Evolutionary conservation across 2,888 invertebrate genomes (phyloP), one percentile per base, ranked within the genome.

Genomic region (Saturnia pavonia): DNA sequence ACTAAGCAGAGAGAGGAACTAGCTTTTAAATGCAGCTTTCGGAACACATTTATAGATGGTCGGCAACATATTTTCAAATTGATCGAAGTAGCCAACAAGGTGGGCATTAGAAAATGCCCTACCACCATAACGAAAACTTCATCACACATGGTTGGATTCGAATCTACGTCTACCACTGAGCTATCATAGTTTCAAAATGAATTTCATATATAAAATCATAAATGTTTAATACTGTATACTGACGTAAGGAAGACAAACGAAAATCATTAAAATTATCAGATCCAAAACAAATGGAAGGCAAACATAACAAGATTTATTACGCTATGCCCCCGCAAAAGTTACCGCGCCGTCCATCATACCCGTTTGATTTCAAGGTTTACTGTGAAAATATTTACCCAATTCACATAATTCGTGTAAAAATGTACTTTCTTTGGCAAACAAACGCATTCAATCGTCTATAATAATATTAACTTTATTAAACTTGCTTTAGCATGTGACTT

Each of bases 191-290:
- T 34, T 34, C 34, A 34, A 34, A 34, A 34, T 6, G n/a, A n/a
- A n/a, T 6, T 34, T 34, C 6, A 34, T 6, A 34, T 34, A 34
- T 4, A 34, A 34, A 34, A 34, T 6, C 34, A 22, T 22, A 22
- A 11, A 54, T 1, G 11, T 11, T 22, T 22, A 1, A 54, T 60
- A 27, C 14, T 14, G 14, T 6, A 14, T 25, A 27, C 25, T 14
- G 27, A 60, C 14, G 12, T 60, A 14, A 60, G 16, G 34, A 54
- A 4, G 25, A 42, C 54, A 54, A 42, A 42, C 66, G 16, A 25
- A 66, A 54, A 27, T 27, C 54, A 70, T 70, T 70, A 67, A 25
- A 78, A 81, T 80, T 82, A 88, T 87, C 87, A 77, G 85, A 88
- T 88, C 80, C 79, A 73, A 80, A 77, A 69, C 73, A 73, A 75